A percentile compares a stretch with the other conserved stretches of the same genome.
These are phyloP conservation scores for Cotesia chilonis DNA, from an alignment of 1,140 invertebrate genomes.

Conservation along the genomic window DNA sequence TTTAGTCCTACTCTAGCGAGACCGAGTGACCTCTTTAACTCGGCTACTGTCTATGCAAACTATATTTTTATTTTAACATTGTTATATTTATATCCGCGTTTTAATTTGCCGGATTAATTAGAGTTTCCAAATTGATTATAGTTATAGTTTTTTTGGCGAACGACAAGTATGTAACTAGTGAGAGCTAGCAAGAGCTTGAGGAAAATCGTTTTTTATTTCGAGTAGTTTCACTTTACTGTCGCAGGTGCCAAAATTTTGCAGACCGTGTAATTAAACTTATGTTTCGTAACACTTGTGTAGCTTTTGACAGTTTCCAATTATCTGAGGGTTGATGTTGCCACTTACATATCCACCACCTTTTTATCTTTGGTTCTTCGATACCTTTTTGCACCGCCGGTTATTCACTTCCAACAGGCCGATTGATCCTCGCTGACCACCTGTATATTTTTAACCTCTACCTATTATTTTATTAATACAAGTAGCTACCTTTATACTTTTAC, in stretches of 20 bases:
- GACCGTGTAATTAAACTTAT: slow-evolving; percentile 47
- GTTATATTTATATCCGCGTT: not conserved
- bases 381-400: not conserved
- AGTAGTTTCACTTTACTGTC: slow-evolving; percentile 20
- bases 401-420: not conserved
- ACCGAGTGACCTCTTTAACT: slow-evolving; percentile 21
- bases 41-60: not conserved
- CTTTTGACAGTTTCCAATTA: slow-evolving; percentile 48
- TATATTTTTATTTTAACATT: not conserved
- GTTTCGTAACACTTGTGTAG: slow-evolving; percentile 44
- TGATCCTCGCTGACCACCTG: slow-evolving; percentile 9
- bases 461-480: no score
- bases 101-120: not conserved
- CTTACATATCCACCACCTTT: not conserved
- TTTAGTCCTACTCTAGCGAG: slow-evolving; percentile 24
- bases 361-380: not conserved
- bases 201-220: not conserved
- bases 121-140: not conserved
- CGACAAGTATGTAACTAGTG: no score
- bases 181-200: no score
- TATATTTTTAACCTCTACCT: not conserved
- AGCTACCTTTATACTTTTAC: no score
- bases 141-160: not conserved
- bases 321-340: slow-evolving; percentile 16
- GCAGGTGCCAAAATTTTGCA: slow-evolving; percentile 38